Percentiles rank a stretch among this genome's conserved stretches.
Evolutionary conservation across 2,113 vertebrate genomes (phyloP).

Genomic region (Catharus fuscescens): DNA sequence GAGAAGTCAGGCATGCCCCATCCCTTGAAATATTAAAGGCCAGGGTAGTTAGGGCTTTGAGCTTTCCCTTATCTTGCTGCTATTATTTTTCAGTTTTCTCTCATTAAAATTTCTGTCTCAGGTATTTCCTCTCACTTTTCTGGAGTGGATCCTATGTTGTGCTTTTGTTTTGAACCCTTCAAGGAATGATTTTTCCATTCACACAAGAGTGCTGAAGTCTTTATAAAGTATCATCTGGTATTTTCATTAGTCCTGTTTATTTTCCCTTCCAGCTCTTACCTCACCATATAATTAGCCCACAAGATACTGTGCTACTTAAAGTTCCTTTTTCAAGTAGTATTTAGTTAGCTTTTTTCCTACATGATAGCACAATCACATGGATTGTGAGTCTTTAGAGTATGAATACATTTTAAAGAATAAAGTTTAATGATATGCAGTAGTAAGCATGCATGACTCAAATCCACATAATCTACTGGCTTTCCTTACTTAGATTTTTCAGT

Average conservation of each 20-base stretch:
- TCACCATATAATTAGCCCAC: slow-evolving; percentile 11
- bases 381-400: slow-evolving; percentile 19
- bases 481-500: not conserved
- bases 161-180: not conserved
- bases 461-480: not conserved
- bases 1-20: fast-evolving
- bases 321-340: not conserved
- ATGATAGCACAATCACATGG: slow-evolving; percentile 23
- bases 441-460: slow-evolving; percentile 10
- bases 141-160: not conserved
- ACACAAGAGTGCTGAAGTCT: not conserved
- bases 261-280: slow-evolving; percentile 1
- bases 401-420: slow-evolving; percentile 51
- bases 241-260: slow-evolving; percentile 17
- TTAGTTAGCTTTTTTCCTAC: slow-evolving; percentile 7
- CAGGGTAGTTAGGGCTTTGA: not conserved
- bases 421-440: slow-evolving; percentile 37
- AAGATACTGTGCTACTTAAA: not conserved
- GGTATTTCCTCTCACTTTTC: not conserved
- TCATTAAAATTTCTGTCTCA: not conserved
- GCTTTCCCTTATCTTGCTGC: not conserved
- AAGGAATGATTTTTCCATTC: not conserved
- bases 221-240: not conserved
- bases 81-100: not conserved
- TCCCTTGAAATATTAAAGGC: not conserved